These are phyloP conservation scores for Phalacrocorax pelagicus DNA, from an alignment of 2,113 vertebrate species.

Conservation along the genomic window DNA sequence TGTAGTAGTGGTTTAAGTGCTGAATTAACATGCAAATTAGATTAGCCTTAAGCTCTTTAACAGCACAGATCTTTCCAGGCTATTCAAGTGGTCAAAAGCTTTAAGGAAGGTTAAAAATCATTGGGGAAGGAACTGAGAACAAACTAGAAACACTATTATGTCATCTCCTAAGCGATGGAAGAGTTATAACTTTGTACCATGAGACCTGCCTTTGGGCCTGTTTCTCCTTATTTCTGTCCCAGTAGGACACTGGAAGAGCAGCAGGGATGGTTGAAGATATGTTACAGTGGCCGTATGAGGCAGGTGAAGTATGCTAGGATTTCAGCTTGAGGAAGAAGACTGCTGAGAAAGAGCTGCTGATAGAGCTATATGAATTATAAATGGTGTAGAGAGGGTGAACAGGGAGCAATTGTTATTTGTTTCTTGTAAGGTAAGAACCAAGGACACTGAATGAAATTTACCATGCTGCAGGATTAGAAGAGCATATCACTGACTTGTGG, in stretches of 20 bases:
- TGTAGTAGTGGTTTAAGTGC: slow-evolving; percentile 11
- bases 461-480: background rate
- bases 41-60: slow-evolving; percentile 40
- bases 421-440: background rate
- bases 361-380: background rate
- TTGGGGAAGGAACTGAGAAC: background rate
- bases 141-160: background rate
- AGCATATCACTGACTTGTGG: background rate
- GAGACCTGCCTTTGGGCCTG: background rate
- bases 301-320: background rate
- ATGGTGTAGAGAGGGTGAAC: background rate
- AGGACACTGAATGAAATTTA: background rate
- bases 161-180: background rate
- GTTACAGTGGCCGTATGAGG: background rate
- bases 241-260: background rate
- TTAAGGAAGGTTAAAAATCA: background rate
- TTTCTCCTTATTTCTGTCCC: background rate
- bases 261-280: background rate
- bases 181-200: background rate
- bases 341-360: background rate
- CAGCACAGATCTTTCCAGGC: background rate
- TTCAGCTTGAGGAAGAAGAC: background rate
- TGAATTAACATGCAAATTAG: slow-evolving; percentile 21
- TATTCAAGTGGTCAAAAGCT: background rate
- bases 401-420: background rate